Conservation (phyloP, 2,797 vertebrate species). For the Spea hammondii region DNA sequence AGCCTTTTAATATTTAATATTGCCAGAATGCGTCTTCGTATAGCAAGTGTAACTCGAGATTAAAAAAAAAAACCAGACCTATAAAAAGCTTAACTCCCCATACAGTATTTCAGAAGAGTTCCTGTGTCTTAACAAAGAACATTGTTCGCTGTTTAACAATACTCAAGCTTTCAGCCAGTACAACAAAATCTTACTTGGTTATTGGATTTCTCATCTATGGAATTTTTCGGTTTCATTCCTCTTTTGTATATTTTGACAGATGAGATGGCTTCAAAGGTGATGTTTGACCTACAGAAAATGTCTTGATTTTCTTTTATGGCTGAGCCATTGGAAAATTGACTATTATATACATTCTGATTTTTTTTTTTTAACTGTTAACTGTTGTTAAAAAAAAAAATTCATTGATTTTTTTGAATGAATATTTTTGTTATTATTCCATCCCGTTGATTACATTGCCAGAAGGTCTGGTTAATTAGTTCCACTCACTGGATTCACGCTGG, state of each 20-base stretch:
- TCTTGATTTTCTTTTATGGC: conserved; percentile 11
- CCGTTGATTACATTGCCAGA: conserved; percentile 52
- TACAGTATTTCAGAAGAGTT: conserved; percentile 30
- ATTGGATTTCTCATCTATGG: conserved; percentile 39
- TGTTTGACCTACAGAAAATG: conserved; percentile 14
- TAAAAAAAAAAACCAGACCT: conserved; percentile 48
- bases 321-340: neutral
- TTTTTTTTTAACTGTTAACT: neutral
- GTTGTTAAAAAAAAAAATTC: no score
- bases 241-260: conserved; percentile 22
- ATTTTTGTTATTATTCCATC: neutral
- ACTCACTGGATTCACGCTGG: conserved; percentile 59
- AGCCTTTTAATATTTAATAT: conserved; percentile 64
- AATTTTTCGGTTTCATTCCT: conserved; percentile 22
- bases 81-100: conserved; percentile 53
- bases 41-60: conserved; percentile 58
- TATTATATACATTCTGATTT: conserved; percentile 11
- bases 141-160: conserved; percentile 35
- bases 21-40: conserved; percentile 42
- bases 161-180: conserved; percentile 11
- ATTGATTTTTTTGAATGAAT: neutral
- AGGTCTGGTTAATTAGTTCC: conserved; percentile 53
- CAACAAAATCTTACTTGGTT: conserved; percentile 16
- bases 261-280: conserved; percentile 18
- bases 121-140: conserved; percentile 33